Base-by-base conservation (phyloP, 2,888 invertebrate genomes). In the Mantis religiosa region DNA sequence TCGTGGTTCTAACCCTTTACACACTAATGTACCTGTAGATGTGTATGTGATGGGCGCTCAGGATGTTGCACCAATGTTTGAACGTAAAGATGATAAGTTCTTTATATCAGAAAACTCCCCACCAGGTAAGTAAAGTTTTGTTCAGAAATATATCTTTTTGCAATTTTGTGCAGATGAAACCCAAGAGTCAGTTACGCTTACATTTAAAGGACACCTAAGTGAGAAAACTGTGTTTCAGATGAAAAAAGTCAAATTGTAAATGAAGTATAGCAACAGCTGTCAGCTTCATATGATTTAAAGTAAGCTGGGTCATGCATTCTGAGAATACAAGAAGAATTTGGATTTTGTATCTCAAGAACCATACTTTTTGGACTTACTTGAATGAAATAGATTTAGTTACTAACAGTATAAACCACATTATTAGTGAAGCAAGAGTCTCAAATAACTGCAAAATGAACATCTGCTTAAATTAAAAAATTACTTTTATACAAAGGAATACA, bases 11-110 rank as follows among this genome's bases (percentile, higher is more conserved):
- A 95, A 95, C 89, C 95, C 97, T 84, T 92, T 93, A 90, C 96
- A 97, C 93, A 95, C 96, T 82, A 97, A 98, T 92, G 97, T 98
- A 88, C 97, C 98, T 9, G 96, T 99, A 47, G 95, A 96, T 90
- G 95, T 99, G 91, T 95, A 95, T 92, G 95, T 99, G 91, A 96
- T 97, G 94, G 95, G 95, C 87, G 93, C 95, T 2, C 94, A 95
- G 89, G 96, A 96, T 91, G 92, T 93, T 83, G 96, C 97, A 71
- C 98, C 98, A 12, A 94, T 95, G 34, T 97, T 97, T 92, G 95
- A 96, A 91, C 95, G 96, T 91, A 95, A 95, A 90, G 95, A 96
- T 90, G 96, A 96, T 90, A 96, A 96, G 92, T 96, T 97, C 92
- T 97, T 97, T 93, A 94, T 98, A 91, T 95, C 96, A 8, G 98